Conservation (phyloP, 2,797 vertebrate species). For the Etheostoma nigrum region DNA sequence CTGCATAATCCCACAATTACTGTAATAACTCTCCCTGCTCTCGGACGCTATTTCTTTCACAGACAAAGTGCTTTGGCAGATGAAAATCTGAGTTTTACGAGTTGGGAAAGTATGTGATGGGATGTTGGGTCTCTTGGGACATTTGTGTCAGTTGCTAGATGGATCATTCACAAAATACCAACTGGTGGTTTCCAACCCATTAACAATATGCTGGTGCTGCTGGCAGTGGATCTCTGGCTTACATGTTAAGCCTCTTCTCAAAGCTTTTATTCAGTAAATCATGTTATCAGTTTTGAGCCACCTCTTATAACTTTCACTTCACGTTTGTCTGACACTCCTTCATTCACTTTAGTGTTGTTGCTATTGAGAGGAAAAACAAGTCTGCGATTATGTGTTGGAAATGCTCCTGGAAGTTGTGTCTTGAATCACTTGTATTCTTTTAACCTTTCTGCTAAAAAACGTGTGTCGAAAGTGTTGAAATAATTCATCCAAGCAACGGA, state of each 20-base stretch:
- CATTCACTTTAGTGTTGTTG: background rate
- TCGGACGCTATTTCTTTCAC: conserved; percentile 13
- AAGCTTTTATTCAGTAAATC: conserved; percentile 28
- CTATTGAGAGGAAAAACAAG: background rate
- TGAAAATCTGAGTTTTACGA: conserved; percentile 39
- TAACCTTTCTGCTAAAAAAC: background rate
- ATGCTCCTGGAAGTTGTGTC: background rate
- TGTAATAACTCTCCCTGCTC: conserved; percentile 63
- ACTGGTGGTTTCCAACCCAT: conserved; percentile 22
- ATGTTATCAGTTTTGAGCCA: conserved; percentile 15
- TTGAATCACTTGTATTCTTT: background rate
- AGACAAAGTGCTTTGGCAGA: conserved; percentile 43
- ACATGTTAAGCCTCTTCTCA: conserved; percentile 18
- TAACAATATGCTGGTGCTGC: conserved; percentile 21
- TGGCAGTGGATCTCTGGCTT: conserved; percentile 21
- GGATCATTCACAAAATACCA: conserved; percentile 59
- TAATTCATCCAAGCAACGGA: background rate
- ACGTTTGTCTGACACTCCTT: background rate
- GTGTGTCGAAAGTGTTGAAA: background rate
- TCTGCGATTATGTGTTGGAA: background rate
- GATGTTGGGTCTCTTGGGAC: conserved; percentile 31
- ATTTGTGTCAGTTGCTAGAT: conserved; percentile 28
- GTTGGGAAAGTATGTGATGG: background rate
- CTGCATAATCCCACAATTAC: conserved; percentile 76
- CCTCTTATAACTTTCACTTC: conserved; percentile 27